Evolutionary conservation across 2,113 vertebrate genomes (phyloP).

Genomic region (Prietella phreatophila): DNA sequence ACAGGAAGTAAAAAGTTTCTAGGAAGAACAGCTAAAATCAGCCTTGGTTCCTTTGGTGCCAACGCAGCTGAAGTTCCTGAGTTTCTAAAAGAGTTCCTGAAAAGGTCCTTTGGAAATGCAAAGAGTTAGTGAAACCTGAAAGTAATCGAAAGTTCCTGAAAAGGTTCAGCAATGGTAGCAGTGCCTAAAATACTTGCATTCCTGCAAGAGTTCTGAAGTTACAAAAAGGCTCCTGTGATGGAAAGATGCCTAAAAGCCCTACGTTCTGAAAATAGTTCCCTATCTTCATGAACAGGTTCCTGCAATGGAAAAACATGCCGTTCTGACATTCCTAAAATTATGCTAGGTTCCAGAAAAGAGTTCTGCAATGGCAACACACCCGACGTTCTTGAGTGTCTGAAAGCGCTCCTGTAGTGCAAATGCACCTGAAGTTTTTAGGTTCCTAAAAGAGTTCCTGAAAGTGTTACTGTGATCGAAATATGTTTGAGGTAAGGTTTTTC

Average conservation of each 20-base stretch:
- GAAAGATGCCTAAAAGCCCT: background rate
- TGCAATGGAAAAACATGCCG: background rate
- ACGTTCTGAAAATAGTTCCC: background rate
- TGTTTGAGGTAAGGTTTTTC: background rate
- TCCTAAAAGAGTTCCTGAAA: background rate
- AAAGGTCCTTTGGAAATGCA: background rate
- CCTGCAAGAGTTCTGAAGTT: background rate
- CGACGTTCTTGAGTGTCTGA: background rate
- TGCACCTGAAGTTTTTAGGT: background rate
- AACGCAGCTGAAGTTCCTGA: background rate
- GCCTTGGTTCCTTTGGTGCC: background rate
- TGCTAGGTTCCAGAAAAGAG: background rate
- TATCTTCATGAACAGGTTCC: background rate
- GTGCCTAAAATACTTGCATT: background rate
- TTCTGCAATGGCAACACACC: background rate
- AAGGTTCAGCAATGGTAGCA: background rate
- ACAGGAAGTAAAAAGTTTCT: background rate
- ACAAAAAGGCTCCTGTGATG: background rate
- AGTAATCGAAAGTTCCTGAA: too few relatives aligned
- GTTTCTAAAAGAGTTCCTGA: background rate
- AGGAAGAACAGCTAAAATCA: background rate
- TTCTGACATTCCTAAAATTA: background rate
- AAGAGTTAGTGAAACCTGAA: background rate
- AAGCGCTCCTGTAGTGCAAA: background rate
- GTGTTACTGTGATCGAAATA: background rate